Base-by-base conservation (phyloP, 2,888 invertebrate species). In the Tetrapedia diversipes region DNA sequence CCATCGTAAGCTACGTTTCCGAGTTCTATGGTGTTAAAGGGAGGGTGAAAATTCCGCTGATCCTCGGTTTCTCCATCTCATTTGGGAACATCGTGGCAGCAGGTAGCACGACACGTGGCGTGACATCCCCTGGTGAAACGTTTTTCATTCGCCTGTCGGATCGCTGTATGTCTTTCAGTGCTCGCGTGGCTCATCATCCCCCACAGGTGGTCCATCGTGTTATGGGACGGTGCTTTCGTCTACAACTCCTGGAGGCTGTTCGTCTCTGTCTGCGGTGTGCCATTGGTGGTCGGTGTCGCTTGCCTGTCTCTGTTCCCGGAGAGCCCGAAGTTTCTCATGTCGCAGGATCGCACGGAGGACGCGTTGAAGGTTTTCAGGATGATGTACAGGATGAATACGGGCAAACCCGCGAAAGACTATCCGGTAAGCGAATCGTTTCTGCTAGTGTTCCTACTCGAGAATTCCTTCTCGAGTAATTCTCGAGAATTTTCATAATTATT, bases 241-340 rank as follows among this genome's bases (percentile, higher is more conserved):
- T 90, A 86, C 83, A 91, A 92, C 81, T 92, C 93, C 41, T 94
- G 94, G 94, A 89, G 93, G 22, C 86, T 93, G 4, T 94, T 92
- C 82, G 75, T 92, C 1, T 81, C 91, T 0, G 39, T 85, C 2
- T 93, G 88, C 45, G 94, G 94, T 0, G 74, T 96, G 72, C 95
- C 97, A 10, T 95, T 95, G 27, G 88, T 97, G 0, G 82, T 95
- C 0, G 94, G 96, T 8, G 95, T 95, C 0, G 77, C 95, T 39
- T 92, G 93, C 0, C 92, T 95, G 63, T 91, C 94, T 77, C 93
- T 94, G 76, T 92, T 95, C 69, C 96, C 96, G 0, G 97, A 97
- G 90, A 96, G 96, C 88, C 96, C 96, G 6, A 96, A 96, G 90
- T 96, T 95, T 90, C 92, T 96, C 4, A 95, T 96, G 94, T 94